These are phyloP conservation scores for Eutolmus rufibarbis DNA, from an alignment of 2,888 invertebrate genomes.

Conservation along the genomic window DNA sequence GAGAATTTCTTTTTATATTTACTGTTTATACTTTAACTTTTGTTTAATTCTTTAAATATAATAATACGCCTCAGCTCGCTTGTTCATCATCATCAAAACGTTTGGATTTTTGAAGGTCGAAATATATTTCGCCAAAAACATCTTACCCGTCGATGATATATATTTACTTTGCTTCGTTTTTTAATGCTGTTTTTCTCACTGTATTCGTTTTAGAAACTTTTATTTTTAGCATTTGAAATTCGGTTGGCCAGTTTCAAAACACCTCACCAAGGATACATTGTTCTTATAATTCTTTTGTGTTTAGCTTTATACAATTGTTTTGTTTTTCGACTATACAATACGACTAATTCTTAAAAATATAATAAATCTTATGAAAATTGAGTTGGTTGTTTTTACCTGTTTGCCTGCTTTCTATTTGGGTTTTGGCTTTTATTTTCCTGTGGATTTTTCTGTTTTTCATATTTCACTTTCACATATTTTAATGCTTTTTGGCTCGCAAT, in stretches of 20 bases:
- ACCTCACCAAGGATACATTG: background rate
- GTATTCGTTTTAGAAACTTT: background rate
- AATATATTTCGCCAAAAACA: conserved; percentile 43
- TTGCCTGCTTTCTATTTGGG: background rate
- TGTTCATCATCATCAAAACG: background rate
- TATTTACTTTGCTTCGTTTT: conserved; percentile 14
- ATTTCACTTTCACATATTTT: background rate
- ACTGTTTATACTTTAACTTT: conserved; percentile 12
- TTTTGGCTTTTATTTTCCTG: conserved; percentile 7
- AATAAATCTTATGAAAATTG: conserved; percentile 8
- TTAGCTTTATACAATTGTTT: conserved; percentile 26
- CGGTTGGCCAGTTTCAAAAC: conserved; percentile 44
- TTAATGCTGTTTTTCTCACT: background rate
- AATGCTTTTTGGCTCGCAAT: conserved; percentile 23
- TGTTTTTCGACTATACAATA: conserved; percentile 36
- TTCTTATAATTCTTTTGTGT: conserved; percentile 21
- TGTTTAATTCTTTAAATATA: conserved; percentile 34
- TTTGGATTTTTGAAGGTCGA: conserved; percentile 39
- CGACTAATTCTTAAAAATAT: conserved; percentile 44
- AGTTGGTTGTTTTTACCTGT: background rate
- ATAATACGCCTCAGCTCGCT: background rate
- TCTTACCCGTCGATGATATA: conserved; percentile 41
- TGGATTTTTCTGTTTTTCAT: background rate
- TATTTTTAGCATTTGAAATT: conserved; percentile 35
- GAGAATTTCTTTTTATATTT: background rate